These are phyloP conservation scores for Sialia sialis DNA, from an alignment of 2,113 vertebrate genomes.

Conservation along the genomic window DNA sequence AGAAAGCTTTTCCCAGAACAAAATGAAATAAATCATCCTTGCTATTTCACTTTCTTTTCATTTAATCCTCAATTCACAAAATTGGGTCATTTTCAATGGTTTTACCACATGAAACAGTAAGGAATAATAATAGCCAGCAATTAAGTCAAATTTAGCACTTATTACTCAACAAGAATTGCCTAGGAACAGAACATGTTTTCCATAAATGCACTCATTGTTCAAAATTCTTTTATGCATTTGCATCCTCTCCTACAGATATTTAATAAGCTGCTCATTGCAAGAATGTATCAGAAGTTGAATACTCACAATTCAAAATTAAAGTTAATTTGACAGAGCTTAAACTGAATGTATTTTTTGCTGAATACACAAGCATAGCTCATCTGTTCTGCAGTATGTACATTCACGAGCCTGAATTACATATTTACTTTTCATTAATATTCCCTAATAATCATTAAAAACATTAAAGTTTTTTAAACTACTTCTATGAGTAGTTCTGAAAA, in stretches of 20 bases:
- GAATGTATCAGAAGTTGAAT: background rate
- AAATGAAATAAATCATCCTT: background rate
- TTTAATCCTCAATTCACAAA: conserved; percentile 27
- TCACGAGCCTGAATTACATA: background rate
- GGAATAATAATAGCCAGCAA: conserved; percentile 53
- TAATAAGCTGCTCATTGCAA: background rate
- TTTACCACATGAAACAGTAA: conserved; percentile 23
- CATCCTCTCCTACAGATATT: conserved; percentile 5
- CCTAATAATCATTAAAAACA: background rate
- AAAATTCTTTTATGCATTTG: background rate
- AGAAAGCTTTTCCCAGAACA: background rate
- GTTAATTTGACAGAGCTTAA: background rate
- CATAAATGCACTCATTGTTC: conserved; percentile 39
- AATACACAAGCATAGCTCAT: background rate
- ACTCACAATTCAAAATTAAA: conserved; percentile 17
- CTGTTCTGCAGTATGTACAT: background rate
- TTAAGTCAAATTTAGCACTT: conserved; percentile 57
- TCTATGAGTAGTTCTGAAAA: background rate
- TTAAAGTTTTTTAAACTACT: background rate
- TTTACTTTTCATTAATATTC: background rate
- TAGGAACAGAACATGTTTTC: conserved; percentile 55
- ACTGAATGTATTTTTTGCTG: background rate
- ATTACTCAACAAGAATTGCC: conserved; percentile 59
- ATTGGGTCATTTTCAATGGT: conserved; percentile 43
- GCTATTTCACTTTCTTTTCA: conserved; percentile 1